Base-by-base conservation (phyloP, 2,888 invertebrate species). In the Byasa hedistus region DNA sequence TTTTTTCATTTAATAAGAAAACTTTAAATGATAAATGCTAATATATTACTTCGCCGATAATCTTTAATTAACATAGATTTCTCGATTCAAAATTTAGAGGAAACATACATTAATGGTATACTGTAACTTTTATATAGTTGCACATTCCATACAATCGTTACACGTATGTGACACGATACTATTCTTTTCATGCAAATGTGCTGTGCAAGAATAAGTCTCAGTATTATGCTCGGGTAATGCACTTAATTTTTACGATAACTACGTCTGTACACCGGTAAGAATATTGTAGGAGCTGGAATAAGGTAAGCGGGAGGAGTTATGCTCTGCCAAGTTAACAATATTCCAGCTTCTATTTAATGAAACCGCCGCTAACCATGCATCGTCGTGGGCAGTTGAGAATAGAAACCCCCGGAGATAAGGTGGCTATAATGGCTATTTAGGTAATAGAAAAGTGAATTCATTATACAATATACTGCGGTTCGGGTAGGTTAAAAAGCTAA, bases 181-280 rank as follows among this genome's bases (percentile, higher is more conserved):
- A 54, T 54, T 54, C 22, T 54, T 21, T 54, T 22, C 55, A 55
- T 19, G n/a, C 36, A 23, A 12, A 4, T 57, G 39, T 21, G 19
- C 8, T 48, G 48, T 21, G 21, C n/a, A 62, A 62, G 21, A 22
- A 64, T 69, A 71, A 71, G 69, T 66, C 58, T 61, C 51, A 65
- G 71, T 75, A 74, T 75, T 79, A 79, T 79, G 75, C 78, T 76
- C 75, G 76, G 77, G 79, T 72, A 74, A 73, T 75, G 77, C 75
- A 79, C 78, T 87, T 81, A 84, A 78, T 84, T 84, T 86, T 87
- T 85, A 87, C 80, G 84, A 82, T 85, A 80, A 88, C 83, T 76
- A 78, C 72, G 73, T 76, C 77, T 79, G 80, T 80, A 81, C 83
- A 83, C 80, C 39, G 76, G 80, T 78, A 79, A 80, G 80, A 82